phyloP scores from a whole-genome alignment of 2,113 vertebrate genomes.

The Calonectris borealis region DNA sequence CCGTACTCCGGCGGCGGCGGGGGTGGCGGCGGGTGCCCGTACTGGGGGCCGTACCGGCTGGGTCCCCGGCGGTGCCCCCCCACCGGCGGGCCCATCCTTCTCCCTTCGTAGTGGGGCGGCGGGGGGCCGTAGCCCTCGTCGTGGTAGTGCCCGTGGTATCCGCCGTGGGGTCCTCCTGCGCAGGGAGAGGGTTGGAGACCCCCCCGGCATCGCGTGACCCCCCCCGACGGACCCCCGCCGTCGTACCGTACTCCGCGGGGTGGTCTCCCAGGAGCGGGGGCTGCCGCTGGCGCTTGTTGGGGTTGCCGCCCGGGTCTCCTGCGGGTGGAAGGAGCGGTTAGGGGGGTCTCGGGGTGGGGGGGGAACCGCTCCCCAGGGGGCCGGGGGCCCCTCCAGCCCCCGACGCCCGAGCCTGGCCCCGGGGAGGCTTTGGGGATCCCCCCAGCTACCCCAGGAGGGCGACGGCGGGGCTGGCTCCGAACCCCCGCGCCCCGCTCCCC shows the following conservation, averaged over 20 bases:
- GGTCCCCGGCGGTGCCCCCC: constrained; percentile 83
- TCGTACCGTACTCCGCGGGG: constrained; percentile 82
- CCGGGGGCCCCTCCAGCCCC: neutral
- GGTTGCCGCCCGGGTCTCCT: constrained; percentile 87
- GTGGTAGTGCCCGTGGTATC: constrained; percentile 85
- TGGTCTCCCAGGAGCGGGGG: constrained; percentile 90
- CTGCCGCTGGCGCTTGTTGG: constrained; percentile 90
- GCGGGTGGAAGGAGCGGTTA: neutral
- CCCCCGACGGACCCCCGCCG: too few species aligned
- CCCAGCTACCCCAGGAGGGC: neutral
- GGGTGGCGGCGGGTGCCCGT: constrained; percentile 82
- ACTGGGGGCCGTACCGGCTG: constrained; percentile 83
- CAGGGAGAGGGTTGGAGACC: neutral
- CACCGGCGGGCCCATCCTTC: constrained; percentile 86
- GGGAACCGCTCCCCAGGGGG: neutral
- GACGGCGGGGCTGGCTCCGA: neutral
- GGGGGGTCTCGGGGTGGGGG: neutral
- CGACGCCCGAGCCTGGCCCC: neutral
- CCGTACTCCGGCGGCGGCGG: constrained; percentile 83
- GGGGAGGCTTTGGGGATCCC: neutral
- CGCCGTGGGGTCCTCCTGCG: constrained; percentile 85
- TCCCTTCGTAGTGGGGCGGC: constrained; percentile 88
- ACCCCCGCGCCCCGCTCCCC: too few species aligned
- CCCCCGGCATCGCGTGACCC: too few species aligned
- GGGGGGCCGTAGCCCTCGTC: constrained; percentile 88